A percentile compares a stretch with the other conserved stretches of the same genome.
phyloP scores from a whole-genome alignment of 2,113 vertebrate genomes.

The Cyprichromis sp. region DNA sequence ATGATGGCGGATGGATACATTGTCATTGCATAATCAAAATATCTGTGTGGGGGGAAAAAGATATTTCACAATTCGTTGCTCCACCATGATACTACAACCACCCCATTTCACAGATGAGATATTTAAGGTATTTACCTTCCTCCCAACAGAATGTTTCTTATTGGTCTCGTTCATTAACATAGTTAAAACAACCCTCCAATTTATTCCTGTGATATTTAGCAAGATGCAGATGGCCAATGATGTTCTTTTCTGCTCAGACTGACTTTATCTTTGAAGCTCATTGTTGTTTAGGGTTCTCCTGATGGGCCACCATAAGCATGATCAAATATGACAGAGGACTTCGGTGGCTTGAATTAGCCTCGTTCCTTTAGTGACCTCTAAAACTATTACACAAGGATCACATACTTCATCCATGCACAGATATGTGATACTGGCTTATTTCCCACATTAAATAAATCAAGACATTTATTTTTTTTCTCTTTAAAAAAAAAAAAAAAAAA shows the following conservation, averaged over 20 bases:
- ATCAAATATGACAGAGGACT: not conserved
- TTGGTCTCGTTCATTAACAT: not conserved
- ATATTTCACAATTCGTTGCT: not conserved
- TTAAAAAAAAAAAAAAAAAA: not conserved
- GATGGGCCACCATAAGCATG: not conserved
- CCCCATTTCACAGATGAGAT: not conserved
- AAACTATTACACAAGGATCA: not conserved
- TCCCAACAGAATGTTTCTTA: not conserved
- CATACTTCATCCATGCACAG: not conserved
- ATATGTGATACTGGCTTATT: not conserved
- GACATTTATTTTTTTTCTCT: not conserved
- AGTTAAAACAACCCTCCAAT: not conserved
- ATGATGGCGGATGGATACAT: not conserved
- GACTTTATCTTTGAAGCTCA: not conserved
- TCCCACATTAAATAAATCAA: not conserved
- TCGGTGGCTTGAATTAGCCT: not conserved
- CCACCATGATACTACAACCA: not conserved
- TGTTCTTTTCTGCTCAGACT: not conserved
- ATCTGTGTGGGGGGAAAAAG: accelerated
- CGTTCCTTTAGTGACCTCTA: not conserved
- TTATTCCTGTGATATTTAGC: not conserved
- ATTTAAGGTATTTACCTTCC: not conserved
- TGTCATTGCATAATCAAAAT: not conserved
- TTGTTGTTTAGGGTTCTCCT: not conserved
- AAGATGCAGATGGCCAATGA: not conserved